Conservation (phyloP, 2,113 vertebrate species). For the Bostrychus sinensis region DNA sequence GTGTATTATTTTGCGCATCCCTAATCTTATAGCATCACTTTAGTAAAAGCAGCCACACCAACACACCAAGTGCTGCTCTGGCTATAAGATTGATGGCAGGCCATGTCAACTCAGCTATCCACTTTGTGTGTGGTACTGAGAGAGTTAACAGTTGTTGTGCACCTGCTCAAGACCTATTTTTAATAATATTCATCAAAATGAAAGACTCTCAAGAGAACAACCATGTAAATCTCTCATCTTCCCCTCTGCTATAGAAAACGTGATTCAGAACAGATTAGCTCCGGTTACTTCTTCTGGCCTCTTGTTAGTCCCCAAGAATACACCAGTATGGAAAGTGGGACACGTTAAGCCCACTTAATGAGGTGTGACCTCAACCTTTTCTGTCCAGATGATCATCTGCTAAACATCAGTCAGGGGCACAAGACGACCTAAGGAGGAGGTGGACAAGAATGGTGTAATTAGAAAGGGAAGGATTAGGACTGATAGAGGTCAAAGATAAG, state of each 20-base stretch:
- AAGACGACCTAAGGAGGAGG: slow-evolving; percentile 31
- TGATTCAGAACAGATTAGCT: slow-evolving; percentile 30
- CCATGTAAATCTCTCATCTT: slow-evolving; percentile 20
- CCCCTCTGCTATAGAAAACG: slow-evolving; percentile 42
- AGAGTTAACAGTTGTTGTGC: slow-evolving; percentile 63
- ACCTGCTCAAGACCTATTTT: slow-evolving; percentile 50
- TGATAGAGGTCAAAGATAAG: slow-evolving; percentile 66
- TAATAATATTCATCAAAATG: slow-evolving; percentile 68
- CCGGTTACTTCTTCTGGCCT: slow-evolving; percentile 32
- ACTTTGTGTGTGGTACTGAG: slow-evolving; percentile 41
- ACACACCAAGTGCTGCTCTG: slow-evolving; percentile 50
- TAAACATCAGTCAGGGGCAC: slow-evolving; percentile 59
- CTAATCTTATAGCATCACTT: too few species aligned
- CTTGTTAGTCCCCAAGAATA: slow-evolving; percentile 36
- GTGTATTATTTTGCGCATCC: too few species aligned
- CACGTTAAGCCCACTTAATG: slow-evolving; percentile 53
- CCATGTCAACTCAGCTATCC: slow-evolving; percentile 21
- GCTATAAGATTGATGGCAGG: slow-evolving; percentile 33
- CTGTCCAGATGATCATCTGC: slow-evolving; percentile 63
- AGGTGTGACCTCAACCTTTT: slow-evolving; percentile 66
- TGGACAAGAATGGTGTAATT: slow-evolving; percentile 44
- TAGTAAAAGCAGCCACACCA: too few species aligned
- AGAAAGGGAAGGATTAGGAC: slow-evolving; percentile 55
- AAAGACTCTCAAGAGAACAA: slow-evolving; percentile 37
- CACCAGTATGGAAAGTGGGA: slow-evolving; percentile 41